These are phyloP conservation scores for Megalops cyprinoides DNA, from an alignment of 2,797 vertebrate genomes.

Conservation along the genomic window DNA sequence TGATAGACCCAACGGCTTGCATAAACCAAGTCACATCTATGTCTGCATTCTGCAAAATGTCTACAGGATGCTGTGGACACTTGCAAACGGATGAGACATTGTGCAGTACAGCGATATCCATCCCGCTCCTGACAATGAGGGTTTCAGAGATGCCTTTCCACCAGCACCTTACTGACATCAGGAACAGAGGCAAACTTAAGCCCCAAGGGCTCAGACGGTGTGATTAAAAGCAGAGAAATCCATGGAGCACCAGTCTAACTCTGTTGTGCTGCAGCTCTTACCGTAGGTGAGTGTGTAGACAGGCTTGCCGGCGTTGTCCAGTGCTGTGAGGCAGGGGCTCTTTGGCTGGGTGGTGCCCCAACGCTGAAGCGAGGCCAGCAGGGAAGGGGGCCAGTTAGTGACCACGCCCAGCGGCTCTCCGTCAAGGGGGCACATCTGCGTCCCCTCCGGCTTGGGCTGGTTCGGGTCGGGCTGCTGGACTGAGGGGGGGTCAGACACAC, in stretches of 20 bases:
- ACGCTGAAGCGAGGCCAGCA: constrained; percentile 84
- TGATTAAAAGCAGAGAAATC: constrained; percentile 28
- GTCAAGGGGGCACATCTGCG: constrained; percentile 78
- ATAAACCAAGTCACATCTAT: too few species aligned
- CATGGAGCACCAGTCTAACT: too few species aligned
- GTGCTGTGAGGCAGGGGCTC: constrained; percentile 86
- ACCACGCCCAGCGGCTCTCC: constrained; percentile 81
- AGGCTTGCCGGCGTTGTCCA: constrained; percentile 90
- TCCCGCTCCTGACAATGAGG: too few species aligned
- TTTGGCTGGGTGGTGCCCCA: constrained; percentile 91
- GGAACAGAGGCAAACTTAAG: constrained; percentile 38
- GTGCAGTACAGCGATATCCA: too few species aligned
- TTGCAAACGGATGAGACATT: too few species aligned
- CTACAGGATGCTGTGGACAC: too few species aligned
- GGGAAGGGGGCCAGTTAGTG: constrained; percentile 81
- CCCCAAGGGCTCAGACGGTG: constrained; percentile 3
- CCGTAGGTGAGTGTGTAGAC: constrained; percentile 91
- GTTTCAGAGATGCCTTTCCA: too few species aligned
- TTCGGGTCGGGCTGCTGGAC: constrained; percentile 90
- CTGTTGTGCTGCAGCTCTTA: constrained; percentile 56
- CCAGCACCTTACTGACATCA: constrained; percentile 27
- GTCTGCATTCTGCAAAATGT: too few species aligned
- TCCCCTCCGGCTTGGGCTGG: constrained; percentile 91
- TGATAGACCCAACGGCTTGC: too few species aligned
- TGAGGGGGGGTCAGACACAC: constrained; percentile 43